These are phyloP conservation scores for Mola mola DNA, from an alignment of 2,113 vertebrate species.

Conservation along the genomic window DNA sequence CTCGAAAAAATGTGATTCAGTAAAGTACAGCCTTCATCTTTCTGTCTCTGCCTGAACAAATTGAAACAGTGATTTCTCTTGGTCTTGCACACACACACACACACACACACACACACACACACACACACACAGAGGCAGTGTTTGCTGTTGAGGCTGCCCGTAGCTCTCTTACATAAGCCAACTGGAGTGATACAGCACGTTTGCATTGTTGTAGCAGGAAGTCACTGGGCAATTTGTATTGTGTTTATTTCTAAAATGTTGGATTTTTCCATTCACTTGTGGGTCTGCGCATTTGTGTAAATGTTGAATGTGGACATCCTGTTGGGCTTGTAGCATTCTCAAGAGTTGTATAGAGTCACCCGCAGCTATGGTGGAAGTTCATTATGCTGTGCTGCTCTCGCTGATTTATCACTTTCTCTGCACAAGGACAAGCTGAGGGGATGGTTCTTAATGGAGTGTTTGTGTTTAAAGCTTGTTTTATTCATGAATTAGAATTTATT, in stretches of 20 bases:
- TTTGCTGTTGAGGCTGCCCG: slow-evolving; percentile 39
- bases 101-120: slow-evolving; percentile 24
- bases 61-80: slow-evolving; percentile 70
- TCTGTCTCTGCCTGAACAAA: slow-evolving; percentile 54
- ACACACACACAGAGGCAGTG: slow-evolving; percentile 32
- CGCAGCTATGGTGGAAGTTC: slow-evolving; percentile 34
- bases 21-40: slow-evolving; percentile 61
- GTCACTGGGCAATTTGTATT: slow-evolving; percentile 61
- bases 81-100: slow-evolving; percentile 38
- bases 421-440: slow-evolving; percentile 1
- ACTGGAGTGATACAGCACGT: slow-evolving; percentile 62
- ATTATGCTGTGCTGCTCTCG: slow-evolving; percentile 26
- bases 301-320: slow-evolving; percentile 65
- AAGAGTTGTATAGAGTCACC: slow-evolving; percentile 37
- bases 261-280: slow-evolving; percentile 55
- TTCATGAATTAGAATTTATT: too few relatives aligned
- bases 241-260: slow-evolving; percentile 74
- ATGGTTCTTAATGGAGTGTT: too few relatives aligned
- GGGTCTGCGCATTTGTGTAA: slow-evolving; percentile 23
- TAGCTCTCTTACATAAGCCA: slow-evolving; percentile 70
- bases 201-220: slow-evolving; percentile 78
- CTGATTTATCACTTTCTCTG: slow-evolving; percentile 21
- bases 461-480: too few relatives aligned
- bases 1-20: slow-evolving; percentile 66
- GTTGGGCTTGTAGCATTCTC: slow-evolving; percentile 50